Percentiles rank a stretch among this genome's conserved stretches.
Evolutionary conservation across 2,113 vertebrate genomes (phyloP).

Genomic region (Colossoma macropomum): DNA sequence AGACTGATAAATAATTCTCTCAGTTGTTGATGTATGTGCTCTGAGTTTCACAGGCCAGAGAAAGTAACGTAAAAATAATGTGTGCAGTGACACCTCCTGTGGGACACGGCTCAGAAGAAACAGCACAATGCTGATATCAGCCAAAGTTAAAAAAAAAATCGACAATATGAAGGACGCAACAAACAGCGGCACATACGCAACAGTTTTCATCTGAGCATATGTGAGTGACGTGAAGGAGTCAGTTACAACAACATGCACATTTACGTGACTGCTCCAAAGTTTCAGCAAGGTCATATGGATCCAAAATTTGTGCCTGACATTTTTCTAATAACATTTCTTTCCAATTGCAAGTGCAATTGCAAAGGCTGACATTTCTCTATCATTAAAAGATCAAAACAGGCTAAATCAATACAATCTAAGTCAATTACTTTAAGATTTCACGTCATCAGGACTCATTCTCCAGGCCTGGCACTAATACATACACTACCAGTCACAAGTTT

Average conservation of each 20-base stretch:
- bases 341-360: neutral
- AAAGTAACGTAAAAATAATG: constrained; percentile 12
- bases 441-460: neutral
- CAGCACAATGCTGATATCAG: constrained; percentile 14
- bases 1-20: constrained; percentile 52
- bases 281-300: neutral
- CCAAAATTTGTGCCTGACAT: neutral
- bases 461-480: neutral
- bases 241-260: neutral
- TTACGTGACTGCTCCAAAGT: neutral
- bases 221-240: neutral
- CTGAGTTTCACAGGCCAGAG: constrained; percentile 25
- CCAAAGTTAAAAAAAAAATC: constrained; percentile 10
- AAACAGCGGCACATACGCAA: neutral
- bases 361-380: neutral
- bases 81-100: constrained; percentile 12
- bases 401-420: neutral
- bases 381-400: constrained; percentile 1
- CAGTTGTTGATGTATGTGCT: constrained; percentile 33
- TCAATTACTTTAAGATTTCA: neutral
- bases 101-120: neutral
- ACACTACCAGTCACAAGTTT: no score
- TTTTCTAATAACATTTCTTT: neutral
- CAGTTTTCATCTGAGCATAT: constrained; percentile 4
- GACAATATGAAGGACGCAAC: neutral